Percentiles rank a stretch among this genome's conserved stretches.
Evolutionary conservation across 2,113 vertebrate species (phyloP).

Genomic region (Gasterosteus aculeatus): DNA sequence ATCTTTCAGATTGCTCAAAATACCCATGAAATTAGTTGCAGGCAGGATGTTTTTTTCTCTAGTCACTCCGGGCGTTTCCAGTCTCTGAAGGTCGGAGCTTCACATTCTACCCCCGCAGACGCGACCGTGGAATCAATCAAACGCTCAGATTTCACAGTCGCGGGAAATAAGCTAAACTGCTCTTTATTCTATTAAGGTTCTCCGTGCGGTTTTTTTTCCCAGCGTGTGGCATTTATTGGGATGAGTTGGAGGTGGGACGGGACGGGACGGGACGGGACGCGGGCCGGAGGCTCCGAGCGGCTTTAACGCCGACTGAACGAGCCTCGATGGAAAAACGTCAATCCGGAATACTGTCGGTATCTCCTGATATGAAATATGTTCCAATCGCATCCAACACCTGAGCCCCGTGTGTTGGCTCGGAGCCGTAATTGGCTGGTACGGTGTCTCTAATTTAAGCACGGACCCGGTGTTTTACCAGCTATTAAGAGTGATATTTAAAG

Average conservation of each 20-base stretch:
- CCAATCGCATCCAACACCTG: slow-evolving; percentile 27
- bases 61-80: too few relatives aligned
- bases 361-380: slow-evolving; percentile 31
- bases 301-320: background rate
- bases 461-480: slow-evolving; percentile 71
- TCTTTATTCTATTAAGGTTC: too few relatives aligned
- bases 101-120: background rate
- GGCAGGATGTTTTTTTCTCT: too few relatives aligned
- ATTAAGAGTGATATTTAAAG: slow-evolving; percentile 79
- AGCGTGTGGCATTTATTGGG: too few relatives aligned
- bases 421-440: slow-evolving; percentile 55
- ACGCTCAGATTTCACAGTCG: too few relatives aligned
- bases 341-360: slow-evolving; percentile 42
- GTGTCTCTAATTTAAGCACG: slow-evolving; percentile 73
- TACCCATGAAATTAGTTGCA: background rate
- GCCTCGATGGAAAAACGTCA: slow-evolving; percentile 4
- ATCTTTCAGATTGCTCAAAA: background rate
- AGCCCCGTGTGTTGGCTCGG: slow-evolving; percentile 49
- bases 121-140: background rate
- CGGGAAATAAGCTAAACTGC: background rate
- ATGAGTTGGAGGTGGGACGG: too few relatives aligned
- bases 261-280: too few relatives aligned
- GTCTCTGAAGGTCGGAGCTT: background rate
- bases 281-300: too few relatives aligned
- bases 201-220: too few relatives aligned